Conservation (phyloP, 2,888 invertebrate species). For the Hyposoter dolosus region DNA sequence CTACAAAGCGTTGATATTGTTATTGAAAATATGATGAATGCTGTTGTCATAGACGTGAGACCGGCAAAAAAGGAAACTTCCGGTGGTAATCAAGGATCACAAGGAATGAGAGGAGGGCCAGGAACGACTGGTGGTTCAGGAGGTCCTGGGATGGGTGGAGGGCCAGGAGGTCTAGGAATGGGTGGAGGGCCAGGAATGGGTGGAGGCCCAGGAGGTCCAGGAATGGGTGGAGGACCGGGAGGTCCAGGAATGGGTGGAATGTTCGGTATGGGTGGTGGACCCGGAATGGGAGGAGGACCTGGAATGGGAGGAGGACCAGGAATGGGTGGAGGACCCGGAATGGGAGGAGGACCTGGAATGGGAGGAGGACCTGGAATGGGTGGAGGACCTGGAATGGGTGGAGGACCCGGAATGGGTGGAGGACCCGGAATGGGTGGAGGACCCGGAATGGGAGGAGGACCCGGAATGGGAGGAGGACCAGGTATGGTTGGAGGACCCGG, state of each 20-base stretch:
- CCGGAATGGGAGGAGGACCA: constrained; percentile 39
- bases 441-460: constrained; percentile 54
- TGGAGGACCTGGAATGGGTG: constrained; percentile 45
- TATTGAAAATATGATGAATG: neutral
- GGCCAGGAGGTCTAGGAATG: constrained; percentile 38
- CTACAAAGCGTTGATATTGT: neutral
- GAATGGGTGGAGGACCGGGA: constrained; percentile 32
- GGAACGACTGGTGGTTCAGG: constrained; percentile 46
- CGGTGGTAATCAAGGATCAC: constrained; percentile 60
- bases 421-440: constrained; percentile 46
- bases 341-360: constrained; percentile 47
- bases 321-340: constrained; percentile 59
- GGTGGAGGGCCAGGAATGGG: constrained; percentile 50
- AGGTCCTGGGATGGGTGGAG: constrained; percentile 49
- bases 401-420: constrained; percentile 41
- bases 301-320: constrained; percentile 47
- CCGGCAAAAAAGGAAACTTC: constrained; percentile 81
- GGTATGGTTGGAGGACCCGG: constrained; percentile 77
- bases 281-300: constrained; percentile 41
- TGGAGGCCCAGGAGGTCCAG: constrained; percentile 42
- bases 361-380: constrained; percentile 48
- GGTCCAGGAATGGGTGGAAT: constrained; percentile 51
- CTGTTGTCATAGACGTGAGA: constrained; percentile 79
- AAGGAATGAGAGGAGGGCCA: constrained; percentile 55
- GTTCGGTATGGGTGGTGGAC: constrained; percentile 41